A percentile compares a stretch with the other conserved stretches of the same genome.
phyloP scores from a whole-genome alignment of 2,888 invertebrate genomes.

The Dione vanillae region DNA sequence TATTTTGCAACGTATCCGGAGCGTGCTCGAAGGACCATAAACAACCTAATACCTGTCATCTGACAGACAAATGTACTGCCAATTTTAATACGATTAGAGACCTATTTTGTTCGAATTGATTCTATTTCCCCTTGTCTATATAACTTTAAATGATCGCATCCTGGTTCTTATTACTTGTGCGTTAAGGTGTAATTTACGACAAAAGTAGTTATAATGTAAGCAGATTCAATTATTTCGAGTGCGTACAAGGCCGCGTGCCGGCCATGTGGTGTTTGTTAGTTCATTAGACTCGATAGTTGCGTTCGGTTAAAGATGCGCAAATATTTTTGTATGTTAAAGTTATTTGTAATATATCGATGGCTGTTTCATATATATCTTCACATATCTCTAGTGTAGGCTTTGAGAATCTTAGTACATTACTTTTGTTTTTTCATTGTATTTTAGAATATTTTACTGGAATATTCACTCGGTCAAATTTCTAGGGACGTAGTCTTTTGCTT shows the following conservation, averaged over 20 bases:
- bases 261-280: conserved; percentile 39
- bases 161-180: conserved; percentile 8
- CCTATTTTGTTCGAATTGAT: conserved; percentile 10
- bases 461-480: too few relatives aligned
- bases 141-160: not conserved
- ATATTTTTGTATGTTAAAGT: conserved; percentile 13
- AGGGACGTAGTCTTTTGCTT: too few relatives aligned
- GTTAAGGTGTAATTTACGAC: conserved; percentile 7
- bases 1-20: conserved; percentile 2
- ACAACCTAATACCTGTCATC: conserved; percentile 13
- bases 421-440: too few relatives aligned
- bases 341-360: not conserved
- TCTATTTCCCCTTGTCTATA: not conserved
- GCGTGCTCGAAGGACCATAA: conserved; percentile 18
- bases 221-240: conserved; percentile 42
- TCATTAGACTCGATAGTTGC: conserved; percentile 23
- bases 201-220: not conserved
- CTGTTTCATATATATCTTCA: not conserved
- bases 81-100: conserved; percentile 19
- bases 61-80: conserved; percentile 9
- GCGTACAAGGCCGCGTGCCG: conserved; percentile 40
- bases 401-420: too few relatives aligned
- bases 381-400: not conserved
- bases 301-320: conserved; percentile 1
- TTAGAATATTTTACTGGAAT: too few relatives aligned